A percentile compares a stretch with the other conserved stretches of the same genome.
These are phyloP conservation scores for Myotis pilosus DNA, from an alignment of 2,797 vertebrate genomes.

Conservation along the genomic window DNA sequence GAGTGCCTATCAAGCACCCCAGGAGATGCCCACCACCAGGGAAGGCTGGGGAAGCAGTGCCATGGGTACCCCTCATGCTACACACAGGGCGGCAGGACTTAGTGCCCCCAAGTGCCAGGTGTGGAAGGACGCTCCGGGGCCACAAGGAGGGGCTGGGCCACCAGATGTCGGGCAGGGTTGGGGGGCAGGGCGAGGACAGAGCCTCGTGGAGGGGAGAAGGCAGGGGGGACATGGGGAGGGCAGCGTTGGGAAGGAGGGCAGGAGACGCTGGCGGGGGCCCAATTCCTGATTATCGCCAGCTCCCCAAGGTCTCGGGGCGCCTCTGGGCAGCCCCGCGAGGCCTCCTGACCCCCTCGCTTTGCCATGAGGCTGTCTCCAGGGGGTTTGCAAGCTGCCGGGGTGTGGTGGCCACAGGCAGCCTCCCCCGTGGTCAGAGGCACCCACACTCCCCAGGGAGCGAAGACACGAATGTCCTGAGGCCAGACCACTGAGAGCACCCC, in stretches of 20 bases:
- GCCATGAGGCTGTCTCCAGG: background rate
- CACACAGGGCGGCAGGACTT: background rate
- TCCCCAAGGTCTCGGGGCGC: background rate
- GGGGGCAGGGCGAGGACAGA: background rate
- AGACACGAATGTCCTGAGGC: background rate
- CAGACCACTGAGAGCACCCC: too few relatives aligned
- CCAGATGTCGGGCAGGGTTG: background rate
- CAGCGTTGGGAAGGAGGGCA: background rate
- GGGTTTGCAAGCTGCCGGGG: rapidly evolving
- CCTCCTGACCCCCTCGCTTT: background rate
- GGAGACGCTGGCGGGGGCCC: background rate
- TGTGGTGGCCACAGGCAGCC: background rate
- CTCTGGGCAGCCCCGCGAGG: background rate
- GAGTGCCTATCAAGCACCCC: background rate
- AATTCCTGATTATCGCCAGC: background rate
- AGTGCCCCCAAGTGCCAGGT: background rate
- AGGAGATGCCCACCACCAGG: too few relatives aligned
- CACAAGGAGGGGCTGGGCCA: background rate
- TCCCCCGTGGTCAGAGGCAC: background rate
- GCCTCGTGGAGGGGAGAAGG: rapidly evolving
- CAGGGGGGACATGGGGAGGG: background rate
- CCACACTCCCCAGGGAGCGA: background rate
- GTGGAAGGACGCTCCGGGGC: background rate
- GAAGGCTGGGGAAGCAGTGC: background rate
- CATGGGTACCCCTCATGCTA: rapidly evolving